A percentile compares a stretch with the other conserved stretches of the same genome.
Evolutionary conservation across 1,140 invertebrate genomes (phyloP).

Genomic region (Drosophila tani): DNA sequence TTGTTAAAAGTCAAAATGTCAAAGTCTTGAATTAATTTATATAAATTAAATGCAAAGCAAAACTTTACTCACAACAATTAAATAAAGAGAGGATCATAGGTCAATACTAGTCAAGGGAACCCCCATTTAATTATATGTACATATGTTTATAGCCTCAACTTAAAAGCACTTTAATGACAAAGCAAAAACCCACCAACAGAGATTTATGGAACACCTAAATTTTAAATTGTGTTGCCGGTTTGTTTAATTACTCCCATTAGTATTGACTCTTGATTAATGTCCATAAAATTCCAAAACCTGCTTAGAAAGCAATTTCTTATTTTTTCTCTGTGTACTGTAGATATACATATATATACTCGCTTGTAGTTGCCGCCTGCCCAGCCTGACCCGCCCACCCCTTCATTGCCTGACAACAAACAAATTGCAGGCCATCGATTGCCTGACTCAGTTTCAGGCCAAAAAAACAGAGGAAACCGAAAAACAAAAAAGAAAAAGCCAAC

Average conservation of each 20-base stretch:
- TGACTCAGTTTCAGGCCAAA: conserved; percentile 37
- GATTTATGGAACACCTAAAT: not conserved
- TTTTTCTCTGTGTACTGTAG: conserved; percentile 30
- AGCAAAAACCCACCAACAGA: not conserved
- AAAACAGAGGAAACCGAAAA: not conserved
- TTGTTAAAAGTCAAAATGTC: not conserved
- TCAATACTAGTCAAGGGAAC: not conserved
- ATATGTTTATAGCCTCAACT: not conserved
- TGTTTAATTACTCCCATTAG: conserved; percentile 6
- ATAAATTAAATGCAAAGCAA: not conserved
- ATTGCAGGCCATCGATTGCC: conserved; percentile 56
- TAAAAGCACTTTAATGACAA: not conserved
- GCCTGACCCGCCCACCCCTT: conserved; percentile 21
- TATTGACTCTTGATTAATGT: conserved; percentile 10
- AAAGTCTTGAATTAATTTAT: not conserved
- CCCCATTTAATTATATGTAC: not conserved
- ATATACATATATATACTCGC: conserved; percentile 19
- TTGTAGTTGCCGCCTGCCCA: conserved; percentile 45
- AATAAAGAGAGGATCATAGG: not conserved
- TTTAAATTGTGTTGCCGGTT: not conserved
- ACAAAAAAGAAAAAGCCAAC: not conserved
- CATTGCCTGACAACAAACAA: conserved; percentile 50
- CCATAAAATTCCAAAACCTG: not conserved
- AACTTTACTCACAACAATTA: not conserved
- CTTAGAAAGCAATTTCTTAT: not conserved